Evolutionary conservation across 1,140 invertebrate genomes (phyloP).

Genomic region (Chymomyza costata): DNA sequence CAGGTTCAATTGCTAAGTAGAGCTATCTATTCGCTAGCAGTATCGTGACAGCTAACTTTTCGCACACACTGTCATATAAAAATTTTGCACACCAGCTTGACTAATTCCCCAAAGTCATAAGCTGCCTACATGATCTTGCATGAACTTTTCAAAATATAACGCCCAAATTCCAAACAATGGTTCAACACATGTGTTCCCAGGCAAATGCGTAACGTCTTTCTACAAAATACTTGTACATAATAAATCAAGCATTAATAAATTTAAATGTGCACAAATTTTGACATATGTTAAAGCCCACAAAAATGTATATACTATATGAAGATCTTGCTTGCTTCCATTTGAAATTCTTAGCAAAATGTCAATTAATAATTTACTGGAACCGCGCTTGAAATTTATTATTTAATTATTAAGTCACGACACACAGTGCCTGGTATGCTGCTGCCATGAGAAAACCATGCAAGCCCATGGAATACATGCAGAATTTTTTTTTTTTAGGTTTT

Average conservation of each 20-base stretch:
- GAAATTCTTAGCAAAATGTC: slow-evolving; percentile 66
- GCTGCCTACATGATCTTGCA: not conserved
- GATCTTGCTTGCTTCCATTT: slow-evolving; percentile 31
- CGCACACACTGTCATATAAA: too few relatives aligned
- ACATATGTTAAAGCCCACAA: slow-evolving; percentile 24
- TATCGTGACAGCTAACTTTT: too few relatives aligned
- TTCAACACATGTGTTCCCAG: slow-evolving; percentile 42
- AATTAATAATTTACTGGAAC: slow-evolving; percentile 62
- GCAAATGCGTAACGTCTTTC: slow-evolving; percentile 22
- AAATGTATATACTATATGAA: not conserved
- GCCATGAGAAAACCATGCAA: too few relatives aligned
- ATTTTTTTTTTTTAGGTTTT: too few relatives aligned
- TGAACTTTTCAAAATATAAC: slow-evolving; percentile 51
- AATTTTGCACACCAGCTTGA: slow-evolving; percentile 38
- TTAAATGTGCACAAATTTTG: slow-evolving; percentile 49
- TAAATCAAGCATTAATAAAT: slow-evolving; percentile 63
- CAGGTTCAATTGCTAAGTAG: too few relatives aligned
- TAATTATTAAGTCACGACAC: slow-evolving; percentile 60
- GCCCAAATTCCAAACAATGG: slow-evolving; percentile 33
- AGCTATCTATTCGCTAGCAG: too few relatives aligned
- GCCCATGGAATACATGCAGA: too few relatives aligned
- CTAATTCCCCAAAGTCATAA: slow-evolving; percentile 5
- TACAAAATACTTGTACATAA: too few relatives aligned
- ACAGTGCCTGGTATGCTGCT: slow-evolving; percentile 14
- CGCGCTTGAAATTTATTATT: slow-evolving; percentile 42